Evolutionary conservation across 2,113 vertebrate genomes (phyloP).

Genomic region (Salvator merianae): DNA sequence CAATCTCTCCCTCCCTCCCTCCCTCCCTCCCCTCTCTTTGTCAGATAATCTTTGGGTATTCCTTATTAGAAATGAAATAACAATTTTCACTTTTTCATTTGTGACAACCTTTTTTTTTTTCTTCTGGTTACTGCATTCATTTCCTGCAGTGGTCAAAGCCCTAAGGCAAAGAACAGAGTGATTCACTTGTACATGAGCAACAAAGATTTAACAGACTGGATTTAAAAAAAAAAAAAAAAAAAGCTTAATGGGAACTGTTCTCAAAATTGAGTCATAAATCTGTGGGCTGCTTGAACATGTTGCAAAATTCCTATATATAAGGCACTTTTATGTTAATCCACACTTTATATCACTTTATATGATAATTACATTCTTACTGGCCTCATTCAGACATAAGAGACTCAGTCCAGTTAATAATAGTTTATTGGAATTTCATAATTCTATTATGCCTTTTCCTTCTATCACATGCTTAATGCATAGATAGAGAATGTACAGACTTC

Average conservation of each 20-base stretch:
- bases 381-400: background rate
- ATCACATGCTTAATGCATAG: background rate
- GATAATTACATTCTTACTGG: background rate
- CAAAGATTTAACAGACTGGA: constrained; percentile 66
- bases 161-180: constrained; percentile 62
- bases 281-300: background rate
- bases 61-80: constrained; percentile 63
- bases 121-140: constrained; percentile 69
- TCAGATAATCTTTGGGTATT: constrained; percentile 64
- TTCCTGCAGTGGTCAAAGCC: constrained; percentile 64
- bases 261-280: constrained; percentile 48
- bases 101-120: background rate
- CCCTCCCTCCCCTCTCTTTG: constrained; percentile 59
- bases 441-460: background rate
- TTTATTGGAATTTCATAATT: background rate
- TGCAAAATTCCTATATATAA: constrained; percentile 2
- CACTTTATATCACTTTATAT: background rate
- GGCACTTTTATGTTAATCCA: background rate
- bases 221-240: background rate
- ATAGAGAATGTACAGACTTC: background rate
- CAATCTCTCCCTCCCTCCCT: background rate
- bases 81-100: constrained; percentile 38
- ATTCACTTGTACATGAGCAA: constrained; percentile 65
- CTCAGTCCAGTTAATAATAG: background rate
- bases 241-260: constrained; percentile 52